Evolutionary conservation across 2,113 vertebrate genomes (phyloP).

Genomic region (Dromiciops gliroides): DNA sequence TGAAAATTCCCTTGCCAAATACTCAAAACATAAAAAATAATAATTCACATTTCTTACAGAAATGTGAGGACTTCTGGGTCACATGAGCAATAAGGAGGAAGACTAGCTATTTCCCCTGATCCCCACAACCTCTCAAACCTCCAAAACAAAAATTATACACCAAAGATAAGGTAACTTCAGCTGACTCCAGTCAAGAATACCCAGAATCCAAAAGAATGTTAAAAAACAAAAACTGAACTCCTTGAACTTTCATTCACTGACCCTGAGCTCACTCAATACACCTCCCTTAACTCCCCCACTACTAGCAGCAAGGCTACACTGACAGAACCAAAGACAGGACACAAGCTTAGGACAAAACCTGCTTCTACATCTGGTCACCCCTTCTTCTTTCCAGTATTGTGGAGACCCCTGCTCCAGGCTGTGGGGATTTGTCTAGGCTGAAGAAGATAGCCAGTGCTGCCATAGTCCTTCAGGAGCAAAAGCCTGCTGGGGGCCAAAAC

Average conservation of each 20-base stretch:
- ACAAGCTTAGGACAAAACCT: neutral
- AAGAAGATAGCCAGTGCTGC: neutral
- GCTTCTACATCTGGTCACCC: neutral
- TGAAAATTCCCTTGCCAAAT: neutral
- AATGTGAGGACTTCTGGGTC: neutral
- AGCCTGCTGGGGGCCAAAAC: neutral
- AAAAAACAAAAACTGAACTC: neutral
- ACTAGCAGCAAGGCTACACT: neutral
- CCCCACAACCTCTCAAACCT: neutral
- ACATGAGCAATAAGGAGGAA: neutral
- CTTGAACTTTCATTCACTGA: neutral
- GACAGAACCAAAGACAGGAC: neutral
- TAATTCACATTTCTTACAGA: neutral
- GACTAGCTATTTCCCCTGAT: neutral
- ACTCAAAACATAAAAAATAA: neutral
- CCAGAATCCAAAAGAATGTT: neutral
- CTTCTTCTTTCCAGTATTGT: neutral
- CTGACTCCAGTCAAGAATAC: neutral
- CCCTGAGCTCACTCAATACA: neutral
- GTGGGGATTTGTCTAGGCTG: neutral
- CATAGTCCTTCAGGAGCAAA: neutral
- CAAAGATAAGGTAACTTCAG: neutral
- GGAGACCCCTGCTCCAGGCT: neutral
- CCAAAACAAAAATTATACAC: neutral
- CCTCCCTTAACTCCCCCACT: neutral